Base-by-base conservation (phyloP, 2,797 vertebrate species). In the Enteromius unitaeniatus region DNA sequence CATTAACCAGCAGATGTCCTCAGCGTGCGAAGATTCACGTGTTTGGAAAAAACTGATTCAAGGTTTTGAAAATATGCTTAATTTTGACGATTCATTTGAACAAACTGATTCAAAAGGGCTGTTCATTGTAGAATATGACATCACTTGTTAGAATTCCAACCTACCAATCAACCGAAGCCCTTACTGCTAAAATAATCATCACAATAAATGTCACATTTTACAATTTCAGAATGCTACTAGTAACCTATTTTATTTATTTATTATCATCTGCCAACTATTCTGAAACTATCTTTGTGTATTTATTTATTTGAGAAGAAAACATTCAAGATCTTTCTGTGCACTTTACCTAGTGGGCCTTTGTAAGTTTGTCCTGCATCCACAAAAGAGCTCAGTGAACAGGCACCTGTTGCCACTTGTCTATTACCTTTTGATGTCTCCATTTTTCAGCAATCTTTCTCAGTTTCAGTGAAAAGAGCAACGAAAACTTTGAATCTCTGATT, bases 321-420 rank as follows among this genome's bases (percentile, higher is more conserved):
- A 17, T n/a, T 13, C 19, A 31, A 68, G 28, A 31, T 17, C 14
- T 72, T 2, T 45, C 23, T 21, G 21, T 34, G n/a, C 26, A 65
- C 28, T 47, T 64, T n/a, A 69, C 31, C 8, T 45, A 37, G 51
- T 37, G 3, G 11, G 31, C 21, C 31, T 76, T 60, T 51, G 47
- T 64, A 53, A 69, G 19, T 55, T 85, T 90, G 89, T 19, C 26
- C 42, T 86, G 87, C 88, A 86, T 90, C 89, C 89, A 87, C 53
- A 88, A 75, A 89, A 79, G 84, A 82, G 81, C 69, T 26, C 85
- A 78, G 79, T 78, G 82, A 88, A 84, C 40, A 77, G 89, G 83
- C 93, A 94, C 93, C 93, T 93, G 93, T 91, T 88, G 89, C 80
- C 81, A 86, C 87, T 21, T 13, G 83, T 95, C 92, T 81, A 83